Base-by-base conservation (phyloP, 2,797 vertebrate species). In the Loriculus beryllinus region DNA sequence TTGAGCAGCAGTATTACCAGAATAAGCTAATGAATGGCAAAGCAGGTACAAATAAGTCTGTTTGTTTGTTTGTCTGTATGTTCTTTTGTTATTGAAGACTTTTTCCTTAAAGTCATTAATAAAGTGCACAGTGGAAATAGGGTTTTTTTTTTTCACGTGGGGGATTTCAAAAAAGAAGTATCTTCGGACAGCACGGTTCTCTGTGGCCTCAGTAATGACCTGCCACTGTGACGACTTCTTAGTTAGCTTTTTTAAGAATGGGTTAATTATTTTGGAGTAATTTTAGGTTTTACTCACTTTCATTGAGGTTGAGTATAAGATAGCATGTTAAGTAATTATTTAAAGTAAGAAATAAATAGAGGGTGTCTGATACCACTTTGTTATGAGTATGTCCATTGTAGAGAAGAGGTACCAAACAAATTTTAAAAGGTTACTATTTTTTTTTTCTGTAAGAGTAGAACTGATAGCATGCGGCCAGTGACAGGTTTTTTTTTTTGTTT, bases 1-100 rank as follows among this genome's bases (percentile, higher is more conserved):
- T 99, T 96, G 99, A 99, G 96, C 96, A 98, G 97, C 98, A 99
- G 82, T 99, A 99, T 97, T 99, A 99, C 96, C 98, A 99, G 97
- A 98, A 97, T 91, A 99, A 98, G 93, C 78, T 94, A 10, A 94
- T 98, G 91, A 98, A 97, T 94, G 97, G 98, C 97, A 98, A 97
- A 97, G 94, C 98, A 96, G 98, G 99, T 99, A 98, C 96, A 97
- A 14, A 93, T 88, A 59, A 86, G 82, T 93, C 92, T 96, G 67
- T 85, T 43, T 97, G 70, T 86, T 17, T 86, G 83, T 88, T 29
- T 80, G 48, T 93, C 74, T 72, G 57, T 51, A 67, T 39, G 14
- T 57, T 57, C 14, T 88, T 63, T 35, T 84, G 10, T 80, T 94
- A 40, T 31, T 71, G 57, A 91, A 81, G 63, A 86, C 29, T 25